Evolutionary conservation across 2,888 invertebrate genomes (phyloP), one percentile per base, ranked within the genome.

Genomic region (Apotomis betuletana): DNA sequence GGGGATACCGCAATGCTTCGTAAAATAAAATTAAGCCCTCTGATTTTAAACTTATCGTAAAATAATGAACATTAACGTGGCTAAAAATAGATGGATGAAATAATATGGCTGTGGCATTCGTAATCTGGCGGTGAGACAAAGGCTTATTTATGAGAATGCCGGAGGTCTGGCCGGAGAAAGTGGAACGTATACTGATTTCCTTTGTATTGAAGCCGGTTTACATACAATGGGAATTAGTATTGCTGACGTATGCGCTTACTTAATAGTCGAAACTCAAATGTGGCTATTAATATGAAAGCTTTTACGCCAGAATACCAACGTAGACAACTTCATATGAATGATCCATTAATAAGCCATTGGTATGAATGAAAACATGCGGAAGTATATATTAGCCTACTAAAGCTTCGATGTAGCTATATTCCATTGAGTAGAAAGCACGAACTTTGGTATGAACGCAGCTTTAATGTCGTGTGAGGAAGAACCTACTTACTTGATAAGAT

Each of bases 141-240:
- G 85, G 79, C 77, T 74, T 84, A 83, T 83, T 79, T 79, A 82
- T 84, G 81, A 82, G 81, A 70, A 58, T 72, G 71, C 77, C 75
- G 70, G 76, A 77, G 77, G 72, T 74, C 73, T 74, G 67, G 75
- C 59, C 73, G 77, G 87, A 78, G 87, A 88, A 90, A 90, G 89
- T 90, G 81, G 88, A 85, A 81, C 88, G 83, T 78, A 87, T 87
- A 83, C 80, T 83, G 86, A 87, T 86, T 79, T 80, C 74, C 82
- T 84, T 85, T 86, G 82, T 85, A 85, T 85, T 79, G 83, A 83
- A 81, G 75, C 77, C 74, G 75, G 75, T 67, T 67, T 74, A 69
- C 70, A 75, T 77, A 79, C 76, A 75, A 77, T 76, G 74, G 76
- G 71, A 78, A 80, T 78, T 77, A 78, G 75, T 78, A 78, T 79